A percentile compares a stretch with the other conserved stretches of the same genome.
Evolutionary conservation across 2,113 vertebrate species (phyloP).

Genomic region (Centropus bengalensis): DNA sequence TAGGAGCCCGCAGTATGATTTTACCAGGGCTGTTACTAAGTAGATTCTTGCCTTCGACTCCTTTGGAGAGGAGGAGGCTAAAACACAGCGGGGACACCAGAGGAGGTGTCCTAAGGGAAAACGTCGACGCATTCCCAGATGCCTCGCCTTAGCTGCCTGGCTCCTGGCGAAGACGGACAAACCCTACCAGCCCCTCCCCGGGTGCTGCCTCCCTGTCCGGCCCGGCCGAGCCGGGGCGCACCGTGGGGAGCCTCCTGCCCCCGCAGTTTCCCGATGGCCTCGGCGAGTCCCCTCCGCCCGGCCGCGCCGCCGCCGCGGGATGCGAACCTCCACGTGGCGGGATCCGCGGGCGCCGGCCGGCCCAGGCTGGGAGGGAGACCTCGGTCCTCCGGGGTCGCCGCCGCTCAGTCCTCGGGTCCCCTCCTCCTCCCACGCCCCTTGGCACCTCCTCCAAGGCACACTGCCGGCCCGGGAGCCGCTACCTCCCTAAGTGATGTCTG

Average conservation of each 20-base stretch:
- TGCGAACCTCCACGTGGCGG: not conserved
- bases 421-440: not conserved
- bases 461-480: not conserved
- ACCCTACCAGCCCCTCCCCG: too few relatives aligned
- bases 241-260: too few relatives aligned
- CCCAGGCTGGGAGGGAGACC: not conserved
- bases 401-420: not conserved
- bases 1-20: accelerated
- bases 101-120: not conserved
- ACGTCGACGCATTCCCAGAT: accelerated
- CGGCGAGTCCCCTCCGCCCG: too few relatives aligned
- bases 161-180: not conserved
- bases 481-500: accelerated
- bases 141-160: not conserved
- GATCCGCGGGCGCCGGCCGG: not conserved
- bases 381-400: too few relatives aligned
- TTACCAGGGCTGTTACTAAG: not conserved
- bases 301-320: not conserved
- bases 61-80: not conserved
- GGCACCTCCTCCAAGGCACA: not conserved
- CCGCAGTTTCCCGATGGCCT: not conserved
- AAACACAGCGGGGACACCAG: not conserved
- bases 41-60: not conserved
- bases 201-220: not conserved
- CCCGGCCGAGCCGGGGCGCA: not conserved